phyloP scores from a whole-genome alignment of 2,888 invertebrate genomes.

The Anarsia innoxiella region DNA sequence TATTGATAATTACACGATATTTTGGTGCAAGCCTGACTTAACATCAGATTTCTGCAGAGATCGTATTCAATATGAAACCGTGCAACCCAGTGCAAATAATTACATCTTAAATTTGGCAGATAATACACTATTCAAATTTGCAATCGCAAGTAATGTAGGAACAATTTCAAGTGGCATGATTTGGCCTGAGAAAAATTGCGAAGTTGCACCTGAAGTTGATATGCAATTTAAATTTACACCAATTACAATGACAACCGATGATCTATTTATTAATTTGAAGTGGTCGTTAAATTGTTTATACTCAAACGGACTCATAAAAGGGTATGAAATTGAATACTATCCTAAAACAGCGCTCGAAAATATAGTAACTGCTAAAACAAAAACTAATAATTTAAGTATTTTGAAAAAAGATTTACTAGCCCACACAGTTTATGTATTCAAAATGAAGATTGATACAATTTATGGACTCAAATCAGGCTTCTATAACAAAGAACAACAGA shows the following conservation, averaged over 20 bases:
- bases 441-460: too few species aligned
- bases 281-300: neutral
- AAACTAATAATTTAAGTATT: too few species aligned
- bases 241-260: neutral
- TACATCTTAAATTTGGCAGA: neutral
- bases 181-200: neutral
- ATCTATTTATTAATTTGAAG: neutral
- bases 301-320: neutral
- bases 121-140: constrained; percentile 74
- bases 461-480: too few species aligned
- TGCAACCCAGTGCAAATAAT: neutral
- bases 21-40: neutral
- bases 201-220: neutral
- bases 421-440: too few species aligned
- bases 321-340: neutral
- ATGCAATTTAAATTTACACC: neutral
- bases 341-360: neutral
- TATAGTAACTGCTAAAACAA: too few species aligned
- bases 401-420: too few species aligned
- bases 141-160: constrained; percentile 28
- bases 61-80: neutral
- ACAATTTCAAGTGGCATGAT: constrained; percentile 5
- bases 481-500: too few species aligned
- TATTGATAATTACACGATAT: neutral
- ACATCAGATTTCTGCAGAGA: neutral